phyloP scores from a whole-genome alignment of 1,140 invertebrate species.

The Euglossa dilemma region DNA sequence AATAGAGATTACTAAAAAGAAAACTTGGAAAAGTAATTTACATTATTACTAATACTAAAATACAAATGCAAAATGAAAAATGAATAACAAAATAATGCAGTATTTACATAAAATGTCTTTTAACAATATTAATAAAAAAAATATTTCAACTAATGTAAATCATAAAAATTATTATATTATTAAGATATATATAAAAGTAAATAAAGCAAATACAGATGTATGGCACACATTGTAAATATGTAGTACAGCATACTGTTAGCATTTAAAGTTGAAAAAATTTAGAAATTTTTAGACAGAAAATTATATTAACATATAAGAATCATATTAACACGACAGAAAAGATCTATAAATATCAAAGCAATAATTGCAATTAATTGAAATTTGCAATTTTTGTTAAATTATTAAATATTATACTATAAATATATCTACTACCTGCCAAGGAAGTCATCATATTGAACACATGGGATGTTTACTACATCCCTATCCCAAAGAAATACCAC shows the following conservation, averaged over 20 bases:
- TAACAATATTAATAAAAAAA: not conserved
- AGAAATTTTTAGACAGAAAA: not conserved
- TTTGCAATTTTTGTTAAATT: slow-evolving; percentile 3
- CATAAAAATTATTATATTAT: not conserved
- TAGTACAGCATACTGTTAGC: not conserved
- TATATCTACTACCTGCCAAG: slow-evolving; percentile 88
- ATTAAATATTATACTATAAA: slow-evolving; percentile 1
- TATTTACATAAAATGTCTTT: not conserved
- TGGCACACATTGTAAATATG: not conserved
- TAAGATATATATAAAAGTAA: not conserved
- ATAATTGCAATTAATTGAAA: not conserved
- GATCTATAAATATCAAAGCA: slow-evolving; percentile 19
- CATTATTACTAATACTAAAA: not conserved
- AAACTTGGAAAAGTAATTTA: not conserved
- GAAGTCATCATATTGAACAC: slow-evolving; percentile 91
- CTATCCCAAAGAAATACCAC: slow-evolving; percentile 91
- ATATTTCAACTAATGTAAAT: not conserved
- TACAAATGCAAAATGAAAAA: not conserved
- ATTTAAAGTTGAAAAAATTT: not conserved
- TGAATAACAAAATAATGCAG: not conserved
- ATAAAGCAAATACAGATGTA: not conserved
- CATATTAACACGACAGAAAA: not conserved
- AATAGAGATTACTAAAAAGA: not conserved
- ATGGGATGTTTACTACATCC: slow-evolving; percentile 89
- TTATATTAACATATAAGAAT: slow-evolving; percentile 4